phyloP scores from a whole-genome alignment of 2,888 invertebrate species.

The Ectemnius lituratus region DNA sequence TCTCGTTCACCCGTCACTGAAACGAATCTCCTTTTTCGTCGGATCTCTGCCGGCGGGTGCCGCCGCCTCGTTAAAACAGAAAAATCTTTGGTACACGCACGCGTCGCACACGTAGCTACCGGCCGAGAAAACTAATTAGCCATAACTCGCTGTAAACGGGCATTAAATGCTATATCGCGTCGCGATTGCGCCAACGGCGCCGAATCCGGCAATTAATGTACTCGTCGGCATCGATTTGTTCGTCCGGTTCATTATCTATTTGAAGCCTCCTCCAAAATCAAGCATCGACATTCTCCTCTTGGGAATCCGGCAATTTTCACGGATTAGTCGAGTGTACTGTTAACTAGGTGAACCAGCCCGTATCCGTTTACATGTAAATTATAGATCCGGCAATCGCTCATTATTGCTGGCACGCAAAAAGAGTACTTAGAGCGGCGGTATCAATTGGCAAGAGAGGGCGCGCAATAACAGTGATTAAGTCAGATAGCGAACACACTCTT shows the following conservation, averaged over 20 bases:
- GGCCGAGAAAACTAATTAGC: constrained; percentile 54
- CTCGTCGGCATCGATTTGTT: constrained; percentile 11
- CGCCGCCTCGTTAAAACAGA: constrained; percentile 45
- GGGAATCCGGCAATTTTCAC: constrained; percentile 13
- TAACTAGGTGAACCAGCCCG: no score
- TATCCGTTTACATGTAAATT: constrained; percentile 29
- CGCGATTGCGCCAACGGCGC: constrained; percentile 7
- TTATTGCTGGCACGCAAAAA: constrained; percentile 32
- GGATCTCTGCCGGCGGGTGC: constrained; percentile 24
- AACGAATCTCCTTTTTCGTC: constrained; percentile 10
- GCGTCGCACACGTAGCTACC: constrained; percentile 25
- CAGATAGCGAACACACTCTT: constrained; percentile 50
- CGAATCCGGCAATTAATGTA: constrained; percentile 28
- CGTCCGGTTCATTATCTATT: constrained; percentile 12
- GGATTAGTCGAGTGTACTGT: no score
- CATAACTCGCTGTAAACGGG: constrained; percentile 52
- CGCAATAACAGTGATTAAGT: constrained; percentile 59
- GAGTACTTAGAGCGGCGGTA: constrained; percentile 25
- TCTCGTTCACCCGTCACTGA: not conserved
- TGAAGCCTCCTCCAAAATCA: no score
- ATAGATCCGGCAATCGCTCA: constrained; percentile 14
- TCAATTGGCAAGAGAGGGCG: constrained; percentile 36
- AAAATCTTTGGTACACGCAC: constrained; percentile 42
- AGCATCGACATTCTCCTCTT: not conserved
- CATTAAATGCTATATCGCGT: constrained; percentile 36